Evolutionary conservation across 2,888 invertebrate species (phyloP).

Genomic region (Andrena camellia): DNA sequence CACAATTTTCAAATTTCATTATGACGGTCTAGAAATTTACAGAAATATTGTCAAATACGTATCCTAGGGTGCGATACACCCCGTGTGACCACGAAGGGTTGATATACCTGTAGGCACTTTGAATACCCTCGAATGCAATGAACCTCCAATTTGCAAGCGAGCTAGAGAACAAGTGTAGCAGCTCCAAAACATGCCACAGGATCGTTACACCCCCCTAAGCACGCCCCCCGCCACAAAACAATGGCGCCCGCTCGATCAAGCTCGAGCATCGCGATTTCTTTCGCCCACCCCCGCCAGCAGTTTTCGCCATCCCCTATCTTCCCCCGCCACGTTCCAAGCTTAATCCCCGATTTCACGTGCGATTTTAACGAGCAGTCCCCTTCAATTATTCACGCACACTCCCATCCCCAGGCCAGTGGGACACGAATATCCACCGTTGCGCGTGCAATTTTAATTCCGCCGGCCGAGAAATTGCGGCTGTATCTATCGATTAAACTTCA

Average conservation of each 20-base stretch:
- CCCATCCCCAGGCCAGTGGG: not conserved
- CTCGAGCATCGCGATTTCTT: not conserved
- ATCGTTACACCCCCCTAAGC: conserved; percentile 2
- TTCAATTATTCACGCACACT: conserved; percentile 42
- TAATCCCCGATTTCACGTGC: conserved; percentile 40
- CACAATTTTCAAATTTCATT: too few relatives aligned
- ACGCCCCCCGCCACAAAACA: not conserved
- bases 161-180: not conserved
- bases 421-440: conserved; percentile 1
- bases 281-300: not conserved
- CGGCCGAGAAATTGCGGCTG: conserved; percentile 44
- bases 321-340: not conserved
- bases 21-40: too few relatives aligned
- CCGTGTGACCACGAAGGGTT: too few relatives aligned
- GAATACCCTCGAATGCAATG: too few relatives aligned
- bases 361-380: conserved; percentile 19
- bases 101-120: too few relatives aligned
- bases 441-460: conserved; percentile 58
- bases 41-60: too few relatives aligned
- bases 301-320: conserved; percentile 11
- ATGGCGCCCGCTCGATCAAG: not conserved
- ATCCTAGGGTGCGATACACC: too few relatives aligned
- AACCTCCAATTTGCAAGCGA: not conserved
- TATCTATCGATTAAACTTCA: conserved; percentile 65
- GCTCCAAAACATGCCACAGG: not conserved